Base-by-base conservation (phyloP, 1,140 invertebrate species). In the Lasioglossum baleicum region DNA sequence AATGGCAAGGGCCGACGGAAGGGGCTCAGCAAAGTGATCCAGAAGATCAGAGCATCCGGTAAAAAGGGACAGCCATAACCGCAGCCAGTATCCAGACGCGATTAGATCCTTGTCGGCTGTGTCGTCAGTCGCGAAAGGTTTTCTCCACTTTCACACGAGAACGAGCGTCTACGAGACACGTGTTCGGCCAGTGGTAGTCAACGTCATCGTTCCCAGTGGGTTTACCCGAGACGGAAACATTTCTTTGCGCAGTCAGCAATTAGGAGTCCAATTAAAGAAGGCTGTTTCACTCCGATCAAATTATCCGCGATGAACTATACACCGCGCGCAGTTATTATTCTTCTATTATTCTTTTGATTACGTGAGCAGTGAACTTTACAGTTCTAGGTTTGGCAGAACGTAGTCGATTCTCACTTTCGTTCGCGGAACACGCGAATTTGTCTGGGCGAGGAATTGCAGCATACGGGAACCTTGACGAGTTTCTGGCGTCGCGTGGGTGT, bases 141-240 rank as follows among this genome's bases (percentile, higher is more conserved):
- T 81, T 84, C 65, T 84, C 73, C 56, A 77, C 83, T 85, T 85
- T 84, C 82, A 74, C 82, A 22, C 58, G 51, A 42, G 65, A 67
- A 75, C 53, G 53, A 64, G 31, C 64, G 53, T 44, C 20, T 60
- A 20, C 6, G 40, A 61, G 31, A 66, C 81, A 75, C 67, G 58
- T 72, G 77, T 72, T 31, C 5, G 44, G 42, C 26, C 70, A 79
- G 65, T 58, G 75, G 71, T 74, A 35, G 61, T 60, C 81, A 75
- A 71, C 75, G 44, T 44, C 20, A 11, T n/a, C 71, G 3, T 67
- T 68, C 22, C 51, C 51, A 68, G n/a, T 22, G 44, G 44, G 51
- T 69, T 76, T 69, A 66, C 31, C 10, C n/a, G 61, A 17, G 7
- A 4, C 44, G 26, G 44, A 31, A 53, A 22, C 26, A n/a, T 20